Conservation (phyloP, 2,888 invertebrate genomes). For the Drosophila paramelanica region DNA sequence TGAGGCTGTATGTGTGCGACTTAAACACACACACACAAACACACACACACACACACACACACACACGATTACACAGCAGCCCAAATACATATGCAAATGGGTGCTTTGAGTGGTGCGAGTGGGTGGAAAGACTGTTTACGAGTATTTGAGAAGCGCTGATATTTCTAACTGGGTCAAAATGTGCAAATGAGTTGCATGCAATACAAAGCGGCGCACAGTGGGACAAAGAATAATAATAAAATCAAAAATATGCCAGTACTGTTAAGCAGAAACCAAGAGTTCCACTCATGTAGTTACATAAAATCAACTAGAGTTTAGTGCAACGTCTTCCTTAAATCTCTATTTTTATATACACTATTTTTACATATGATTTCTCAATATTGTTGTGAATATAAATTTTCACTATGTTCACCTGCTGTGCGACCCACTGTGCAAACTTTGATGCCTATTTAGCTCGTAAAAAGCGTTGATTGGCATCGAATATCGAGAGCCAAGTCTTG, state of each 20-base stretch:
- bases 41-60: too few relatives aligned
- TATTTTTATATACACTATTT: too few relatives aligned
- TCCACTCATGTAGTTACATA: too few relatives aligned
- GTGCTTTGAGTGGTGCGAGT: conserved; percentile 13
- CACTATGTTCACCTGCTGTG: background rate
- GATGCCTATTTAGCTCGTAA: conserved; percentile 9
- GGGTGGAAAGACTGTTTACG: conserved; percentile 10
- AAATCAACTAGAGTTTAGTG: too few relatives aligned
- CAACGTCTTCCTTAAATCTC: too few relatives aligned
- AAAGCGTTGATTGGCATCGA: conserved; percentile 45
- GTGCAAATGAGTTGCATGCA: conserved; percentile 54
- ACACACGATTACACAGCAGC: conserved; percentile 3
- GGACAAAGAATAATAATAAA: conserved; percentile 2
- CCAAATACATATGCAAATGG: conserved; percentile 20
- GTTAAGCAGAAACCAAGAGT: too few relatives aligned
- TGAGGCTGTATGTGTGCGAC: conserved; percentile 4
- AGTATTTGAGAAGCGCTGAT: conserved; percentile 28
- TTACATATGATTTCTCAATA: too few relatives aligned
- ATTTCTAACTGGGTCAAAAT: conserved; percentile 64
- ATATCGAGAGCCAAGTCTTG: conserved; percentile 12
- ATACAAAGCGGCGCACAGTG: conserved; percentile 51
- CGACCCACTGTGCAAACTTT: conserved; percentile 29
- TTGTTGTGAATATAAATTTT: too few relatives aligned
- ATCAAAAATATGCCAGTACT: background rate
- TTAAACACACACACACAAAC: too few relatives aligned